phyloP scores from a whole-genome alignment of 2,888 invertebrate genomes.

The Globia sparganii region DNA sequence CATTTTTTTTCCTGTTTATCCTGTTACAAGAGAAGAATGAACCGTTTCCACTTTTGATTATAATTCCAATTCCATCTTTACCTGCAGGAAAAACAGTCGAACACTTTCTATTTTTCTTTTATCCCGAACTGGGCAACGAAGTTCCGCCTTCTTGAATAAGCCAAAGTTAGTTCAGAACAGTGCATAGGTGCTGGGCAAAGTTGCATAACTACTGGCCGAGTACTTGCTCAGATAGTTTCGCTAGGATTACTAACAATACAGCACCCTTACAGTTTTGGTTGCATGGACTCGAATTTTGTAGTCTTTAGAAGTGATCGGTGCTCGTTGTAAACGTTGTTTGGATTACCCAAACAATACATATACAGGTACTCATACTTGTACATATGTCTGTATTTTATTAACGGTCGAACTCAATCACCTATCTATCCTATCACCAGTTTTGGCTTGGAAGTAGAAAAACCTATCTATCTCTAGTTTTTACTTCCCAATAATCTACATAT shows the following conservation, averaged over 20 bases:
- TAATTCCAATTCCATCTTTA: background rate
- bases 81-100: background rate
- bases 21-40: background rate
- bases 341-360: too few relatives aligned
- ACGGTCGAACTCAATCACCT: too few relatives aligned
- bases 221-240: conserved; percentile 48
- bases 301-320: background rate
- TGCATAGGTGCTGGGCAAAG: conserved; percentile 40
- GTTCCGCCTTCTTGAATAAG: conserved; percentile 33
- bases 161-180: conserved; percentile 42
- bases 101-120: conserved; percentile 43
- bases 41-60: too few relatives aligned
- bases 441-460: too few relatives aligned
- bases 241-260: conserved; percentile 48
- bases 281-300: conserved; percentile 8
- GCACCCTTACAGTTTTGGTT: conserved; percentile 20
- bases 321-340: conserved; percentile 5
- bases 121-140: conserved; percentile 15
- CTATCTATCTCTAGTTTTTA: too few relatives aligned
- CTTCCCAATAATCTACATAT: too few relatives aligned
- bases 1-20: background rate
- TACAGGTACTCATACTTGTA: background rate
- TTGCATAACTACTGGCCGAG: conserved; percentile 47
- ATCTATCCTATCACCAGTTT: too few relatives aligned
- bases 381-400: too few relatives aligned